Evolutionary conservation across 2,888 invertebrate genomes (phyloP).

Genomic region (Dryobota labecula): DNA sequence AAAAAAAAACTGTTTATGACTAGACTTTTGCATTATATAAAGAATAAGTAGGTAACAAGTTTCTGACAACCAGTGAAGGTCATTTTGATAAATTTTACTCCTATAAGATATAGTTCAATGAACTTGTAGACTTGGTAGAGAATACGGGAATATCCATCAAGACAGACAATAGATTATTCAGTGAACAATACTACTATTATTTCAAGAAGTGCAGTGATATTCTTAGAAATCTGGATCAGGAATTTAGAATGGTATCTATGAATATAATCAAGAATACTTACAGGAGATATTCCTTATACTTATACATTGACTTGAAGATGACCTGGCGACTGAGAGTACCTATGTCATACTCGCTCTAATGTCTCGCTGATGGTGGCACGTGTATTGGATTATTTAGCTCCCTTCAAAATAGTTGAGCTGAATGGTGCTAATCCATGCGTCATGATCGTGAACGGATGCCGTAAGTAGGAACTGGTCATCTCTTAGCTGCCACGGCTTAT

Average conservation of each 20-base stretch:
- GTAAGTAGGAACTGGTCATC: too few species aligned
- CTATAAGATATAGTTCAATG: background rate
- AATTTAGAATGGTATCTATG: background rate
- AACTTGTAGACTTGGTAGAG: slow-evolving; percentile 13
- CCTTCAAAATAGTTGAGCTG: too few species aligned
- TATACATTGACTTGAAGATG: too few species aligned
- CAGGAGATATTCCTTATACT: too few species aligned
- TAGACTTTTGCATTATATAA: background rate
- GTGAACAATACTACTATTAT: slow-evolving; percentile 1
- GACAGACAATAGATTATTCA: slow-evolving; percentile 22
- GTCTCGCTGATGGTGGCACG: too few species aligned
- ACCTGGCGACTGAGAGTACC: too few species aligned
- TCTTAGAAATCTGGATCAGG: background rate
- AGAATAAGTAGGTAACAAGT: background rate
- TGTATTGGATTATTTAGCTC: too few species aligned
- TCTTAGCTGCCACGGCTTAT: too few species aligned
- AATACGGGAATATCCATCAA: background rate
- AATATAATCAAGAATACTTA: background rate
- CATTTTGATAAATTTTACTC: background rate
- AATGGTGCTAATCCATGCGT: too few species aligned
- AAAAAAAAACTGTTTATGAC: background rate
- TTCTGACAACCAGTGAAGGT: background rate
- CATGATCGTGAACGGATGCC: too few species aligned
- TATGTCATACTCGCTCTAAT: too few species aligned
- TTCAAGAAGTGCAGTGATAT: background rate